Conservation (phyloP, 2,797 vertebrate species). For the Melopsittacus undulatus region DNA sequence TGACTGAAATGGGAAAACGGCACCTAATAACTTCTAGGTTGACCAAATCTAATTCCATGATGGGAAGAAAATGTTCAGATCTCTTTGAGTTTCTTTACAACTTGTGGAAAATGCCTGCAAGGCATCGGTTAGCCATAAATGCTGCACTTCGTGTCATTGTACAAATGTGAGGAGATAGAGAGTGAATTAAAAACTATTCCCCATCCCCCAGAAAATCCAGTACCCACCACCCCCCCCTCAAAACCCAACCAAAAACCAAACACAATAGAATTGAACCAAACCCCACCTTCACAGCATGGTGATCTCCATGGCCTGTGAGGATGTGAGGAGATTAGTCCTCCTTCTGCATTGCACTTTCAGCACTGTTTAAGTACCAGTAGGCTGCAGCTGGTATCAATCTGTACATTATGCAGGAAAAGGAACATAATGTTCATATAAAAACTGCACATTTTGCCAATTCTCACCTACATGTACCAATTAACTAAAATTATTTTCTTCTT, state of each 20-base stretch:
- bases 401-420: background rate
- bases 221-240: background rate
- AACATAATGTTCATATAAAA: background rate
- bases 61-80: background rate
- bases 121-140: background rate
- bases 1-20: background rate
- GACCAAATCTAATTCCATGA: background rate
- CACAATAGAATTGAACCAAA: background rate
- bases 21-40: background rate
- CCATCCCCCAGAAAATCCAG: accelerated
- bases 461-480: background rate
- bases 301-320: background rate
- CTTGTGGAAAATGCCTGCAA: background rate
- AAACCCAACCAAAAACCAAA: background rate
- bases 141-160: background rate
- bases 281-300: too few relatives aligned
- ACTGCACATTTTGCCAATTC: background rate
- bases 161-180: background rate
- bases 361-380: accelerated
- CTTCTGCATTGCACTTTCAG: background rate
- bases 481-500: background rate
- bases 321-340: background rate
- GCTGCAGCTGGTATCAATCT: background rate
- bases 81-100: background rate
- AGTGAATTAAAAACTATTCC: background rate